These are phyloP conservation scores for Brachyhypopomus gauderio DNA, from an alignment of 2,113 vertebrate genomes.

Conservation along the genomic window DNA sequence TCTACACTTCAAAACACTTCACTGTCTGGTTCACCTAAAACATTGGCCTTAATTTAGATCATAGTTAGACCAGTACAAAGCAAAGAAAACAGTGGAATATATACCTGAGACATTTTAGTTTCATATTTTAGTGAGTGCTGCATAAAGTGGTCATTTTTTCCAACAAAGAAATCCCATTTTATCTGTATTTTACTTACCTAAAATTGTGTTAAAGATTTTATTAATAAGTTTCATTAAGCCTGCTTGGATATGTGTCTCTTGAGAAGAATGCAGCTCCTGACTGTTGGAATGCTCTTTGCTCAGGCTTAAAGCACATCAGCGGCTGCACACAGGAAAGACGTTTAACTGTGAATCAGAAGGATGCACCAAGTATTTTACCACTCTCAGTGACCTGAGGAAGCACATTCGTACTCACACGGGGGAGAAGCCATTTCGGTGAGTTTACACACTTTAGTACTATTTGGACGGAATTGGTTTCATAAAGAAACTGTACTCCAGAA, in stretches of 20 bases:
- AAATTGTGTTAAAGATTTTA: background rate
- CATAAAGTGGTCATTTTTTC: too few species aligned
- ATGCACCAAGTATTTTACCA: constrained; percentile 99
- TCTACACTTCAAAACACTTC: too few species aligned
- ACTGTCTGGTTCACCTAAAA: too few species aligned
- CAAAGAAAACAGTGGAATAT: too few species aligned
- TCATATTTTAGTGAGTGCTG: too few species aligned
- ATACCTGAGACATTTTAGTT: too few species aligned
- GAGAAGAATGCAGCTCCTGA: background rate
- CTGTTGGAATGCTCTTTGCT: constrained; percentile 44
- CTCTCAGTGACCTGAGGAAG: constrained; percentile 98
- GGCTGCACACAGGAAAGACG: constrained; percentile 98
- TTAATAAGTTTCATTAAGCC: background rate
- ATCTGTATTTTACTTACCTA: too few species aligned
- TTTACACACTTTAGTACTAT: background rate
- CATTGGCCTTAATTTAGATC: too few species aligned
- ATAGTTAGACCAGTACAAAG: too few species aligned
- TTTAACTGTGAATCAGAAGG: constrained; percentile 99
- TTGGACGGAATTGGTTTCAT: too few species aligned
- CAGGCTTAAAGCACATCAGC: constrained; percentile 98
- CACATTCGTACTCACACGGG: constrained; percentile 98
- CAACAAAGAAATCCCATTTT: too few species aligned
- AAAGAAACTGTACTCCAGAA: too few species aligned
- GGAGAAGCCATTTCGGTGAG: constrained; percentile 97
- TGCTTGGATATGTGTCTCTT: background rate